Conservation (phyloP, 2,888 invertebrate species). For the Gymnoscelis rufifasciata region DNA sequence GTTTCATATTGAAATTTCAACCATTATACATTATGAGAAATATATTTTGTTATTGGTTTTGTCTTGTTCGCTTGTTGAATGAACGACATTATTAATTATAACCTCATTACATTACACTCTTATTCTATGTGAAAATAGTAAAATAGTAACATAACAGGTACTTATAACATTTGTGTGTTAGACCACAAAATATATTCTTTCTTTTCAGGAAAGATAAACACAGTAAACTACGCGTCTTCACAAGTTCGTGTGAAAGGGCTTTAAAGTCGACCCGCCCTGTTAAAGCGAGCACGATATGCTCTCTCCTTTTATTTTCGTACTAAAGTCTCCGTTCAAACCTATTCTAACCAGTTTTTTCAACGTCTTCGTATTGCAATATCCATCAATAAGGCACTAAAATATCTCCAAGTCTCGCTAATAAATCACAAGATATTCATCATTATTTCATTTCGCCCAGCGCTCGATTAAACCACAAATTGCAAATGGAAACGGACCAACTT, state of each 20-base stretch:
- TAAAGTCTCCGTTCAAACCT: constrained; percentile 36
- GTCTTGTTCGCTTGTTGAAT: too few relatives aligned
- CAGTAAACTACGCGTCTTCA: not conserved
- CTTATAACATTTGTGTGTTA: too few relatives aligned
- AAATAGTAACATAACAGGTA: too few relatives aligned
- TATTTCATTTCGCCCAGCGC: not conserved
- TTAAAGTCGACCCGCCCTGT: constrained; percentile 18
- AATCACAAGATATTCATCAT: constrained; percentile 49
- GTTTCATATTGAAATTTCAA: too few relatives aligned
- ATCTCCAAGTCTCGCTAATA: constrained; percentile 52
- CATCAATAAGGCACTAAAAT: constrained; percentile 53
- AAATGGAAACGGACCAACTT: not conserved
- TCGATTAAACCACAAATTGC: not conserved
- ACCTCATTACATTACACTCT: too few relatives aligned
- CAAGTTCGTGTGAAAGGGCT: constrained; percentile 9
- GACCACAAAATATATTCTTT: too few relatives aligned
- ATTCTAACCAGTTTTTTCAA: constrained; percentile 51
- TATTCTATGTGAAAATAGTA: too few relatives aligned
- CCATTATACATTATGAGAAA: too few relatives aligned
- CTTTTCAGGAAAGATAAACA: too few relatives aligned
- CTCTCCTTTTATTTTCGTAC: constrained; percentile 35
- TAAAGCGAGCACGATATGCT: constrained; percentile 22
- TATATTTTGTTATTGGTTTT: too few relatives aligned
- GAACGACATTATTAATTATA: too few relatives aligned
- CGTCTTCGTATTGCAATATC: constrained; percentile 44